Evolutionary conservation across 2,888 invertebrate genomes (phyloP).

Genomic region (Flexamia atlantica): DNA sequence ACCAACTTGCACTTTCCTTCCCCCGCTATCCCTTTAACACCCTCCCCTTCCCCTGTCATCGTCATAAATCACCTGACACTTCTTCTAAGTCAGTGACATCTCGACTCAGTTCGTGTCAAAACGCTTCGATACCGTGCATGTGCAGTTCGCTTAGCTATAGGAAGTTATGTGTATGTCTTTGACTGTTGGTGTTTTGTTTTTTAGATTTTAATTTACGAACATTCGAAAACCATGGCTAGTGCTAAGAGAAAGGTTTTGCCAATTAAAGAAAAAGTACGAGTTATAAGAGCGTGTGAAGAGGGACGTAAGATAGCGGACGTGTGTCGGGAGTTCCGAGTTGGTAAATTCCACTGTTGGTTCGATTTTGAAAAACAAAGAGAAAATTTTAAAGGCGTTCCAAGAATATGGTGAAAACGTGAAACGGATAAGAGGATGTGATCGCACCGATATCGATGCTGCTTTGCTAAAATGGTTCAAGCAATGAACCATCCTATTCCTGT

Average conservation of each 20-base stretch:
- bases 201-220: background rate
- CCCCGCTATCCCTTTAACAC: background rate
- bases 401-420: slow-evolving; percentile 46
- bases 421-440: slow-evolving; percentile 10
- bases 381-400: slow-evolving; percentile 30
- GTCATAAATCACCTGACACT: no score
- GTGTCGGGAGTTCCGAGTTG: slow-evolving; percentile 23
- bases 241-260: slow-evolving; percentile 37
- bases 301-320: slow-evolving; percentile 46
- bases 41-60: slow-evolving; percentile 3
- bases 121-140: background rate
- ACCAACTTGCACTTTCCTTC: background rate
- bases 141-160: slow-evolving; percentile 7
- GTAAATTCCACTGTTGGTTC: slow-evolving; percentile 41
- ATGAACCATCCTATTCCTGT: slow-evolving; percentile 21
- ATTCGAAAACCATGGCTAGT: background rate
- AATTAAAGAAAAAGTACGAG: slow-evolving; percentile 32
- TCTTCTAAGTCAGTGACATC: background rate
- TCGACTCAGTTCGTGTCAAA: background rate
- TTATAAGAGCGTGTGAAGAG: slow-evolving; percentile 36
- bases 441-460: slow-evolving; percentile 51
- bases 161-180: slow-evolving; percentile 8
- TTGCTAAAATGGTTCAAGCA: slow-evolving; percentile 55
- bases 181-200: background rate
- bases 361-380: slow-evolving; percentile 52